phyloP scores from a whole-genome alignment of 1,140 invertebrate species.

The Trachymyrmex cornetzi region DNA sequence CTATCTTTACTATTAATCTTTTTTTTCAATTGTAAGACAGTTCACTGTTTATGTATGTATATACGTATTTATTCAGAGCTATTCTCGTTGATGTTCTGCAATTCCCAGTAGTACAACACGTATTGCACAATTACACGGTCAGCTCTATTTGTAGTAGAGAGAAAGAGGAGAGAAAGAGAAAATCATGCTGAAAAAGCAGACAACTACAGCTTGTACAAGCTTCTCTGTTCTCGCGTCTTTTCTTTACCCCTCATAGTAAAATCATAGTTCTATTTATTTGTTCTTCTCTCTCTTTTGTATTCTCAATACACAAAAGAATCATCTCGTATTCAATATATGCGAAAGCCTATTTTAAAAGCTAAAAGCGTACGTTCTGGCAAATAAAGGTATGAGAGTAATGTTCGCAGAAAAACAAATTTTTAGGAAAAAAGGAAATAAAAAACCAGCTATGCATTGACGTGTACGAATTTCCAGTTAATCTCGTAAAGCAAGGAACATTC shows the following conservation, averaged over 20 bases:
- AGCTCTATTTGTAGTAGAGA: background rate
- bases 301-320: slow-evolving; percentile 16
- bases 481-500: background rate
- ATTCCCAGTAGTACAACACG: slow-evolving; percentile 11
- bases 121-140: slow-evolving; percentile 49
- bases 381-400: slow-evolving; percentile 33
- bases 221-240: slow-evolving; percentile 17
- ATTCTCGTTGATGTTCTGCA: slow-evolving; percentile 14
- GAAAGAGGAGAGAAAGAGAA: slow-evolving; percentile 22
- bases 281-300: slow-evolving; percentile 15
- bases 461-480: background rate
- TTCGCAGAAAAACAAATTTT: slow-evolving; percentile 5
- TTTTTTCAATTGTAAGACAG: background rate
- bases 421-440: background rate
- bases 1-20: background rate
- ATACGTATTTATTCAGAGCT: background rate
- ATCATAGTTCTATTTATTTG: slow-evolving; percentile 44
- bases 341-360: slow-evolving; percentile 31
- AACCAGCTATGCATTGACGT: background rate
- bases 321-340: slow-evolving; percentile 23
- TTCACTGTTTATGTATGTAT: background rate
- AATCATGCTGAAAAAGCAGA: slow-evolving; percentile 32
- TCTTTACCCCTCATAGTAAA: slow-evolving; percentile 24
- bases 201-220: slow-evolving; percentile 39
- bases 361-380: background rate